Conservation (phyloP, 2,113 vertebrate species). For the Callospermophilus lateralis region DNA sequence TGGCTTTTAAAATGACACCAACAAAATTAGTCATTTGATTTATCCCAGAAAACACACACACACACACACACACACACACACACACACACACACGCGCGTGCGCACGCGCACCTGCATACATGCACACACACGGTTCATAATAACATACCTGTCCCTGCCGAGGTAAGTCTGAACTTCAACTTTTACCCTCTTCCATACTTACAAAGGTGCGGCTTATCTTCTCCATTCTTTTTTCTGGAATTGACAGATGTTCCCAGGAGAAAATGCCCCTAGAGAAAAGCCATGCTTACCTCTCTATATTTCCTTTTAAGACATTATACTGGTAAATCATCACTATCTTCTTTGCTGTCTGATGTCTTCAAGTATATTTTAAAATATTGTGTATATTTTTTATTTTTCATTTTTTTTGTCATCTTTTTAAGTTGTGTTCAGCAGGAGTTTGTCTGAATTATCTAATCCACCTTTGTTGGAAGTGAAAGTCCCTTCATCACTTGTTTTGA, state of each 20-base stretch:
- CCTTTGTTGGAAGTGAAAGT: neutral
- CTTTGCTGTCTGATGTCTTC: neutral
- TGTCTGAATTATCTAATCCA: neutral
- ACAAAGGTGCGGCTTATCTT: neutral
- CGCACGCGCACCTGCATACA: too few species aligned
- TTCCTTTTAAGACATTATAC: neutral
- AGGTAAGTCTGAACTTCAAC: slow-evolving; percentile 14
- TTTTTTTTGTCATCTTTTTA: slow-evolving; percentile 37
- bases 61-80: neutral
- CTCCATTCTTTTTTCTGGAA: neutral
- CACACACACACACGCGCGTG: too few species aligned
- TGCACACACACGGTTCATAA: neutral
- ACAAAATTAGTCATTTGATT: slow-evolving; percentile 36
- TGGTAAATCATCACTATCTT: neutral
- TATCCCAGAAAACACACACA: neutral
- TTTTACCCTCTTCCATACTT: neutral
- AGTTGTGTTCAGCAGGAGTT: neutral
- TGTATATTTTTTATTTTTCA: neutral
- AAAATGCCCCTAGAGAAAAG: neutral
- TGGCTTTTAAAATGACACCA: neutral
- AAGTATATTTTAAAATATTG: slow-evolving; percentile 26
- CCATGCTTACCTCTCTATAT: neutral
- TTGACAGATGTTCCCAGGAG: neutral
- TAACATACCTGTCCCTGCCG: neutral
- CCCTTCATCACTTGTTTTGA: slow-evolving; percentile 41